A percentile compares a stretch with the other conserved stretches of the same genome.
Conservation (phyloP, 1,140 invertebrate genomes). For the Ceratina australensis region DNA sequence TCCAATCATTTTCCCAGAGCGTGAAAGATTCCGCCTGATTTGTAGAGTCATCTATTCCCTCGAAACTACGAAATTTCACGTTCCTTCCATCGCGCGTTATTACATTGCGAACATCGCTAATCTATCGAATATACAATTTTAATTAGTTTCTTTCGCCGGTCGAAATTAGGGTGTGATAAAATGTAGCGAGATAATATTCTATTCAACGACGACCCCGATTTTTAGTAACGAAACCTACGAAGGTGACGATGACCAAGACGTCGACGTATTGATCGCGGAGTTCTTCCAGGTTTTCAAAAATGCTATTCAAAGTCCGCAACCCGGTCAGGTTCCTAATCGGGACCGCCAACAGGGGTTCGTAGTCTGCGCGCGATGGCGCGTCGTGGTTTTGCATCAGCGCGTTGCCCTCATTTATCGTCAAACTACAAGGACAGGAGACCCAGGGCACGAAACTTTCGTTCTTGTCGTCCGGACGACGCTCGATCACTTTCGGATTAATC, state of each 20-base stretch:
- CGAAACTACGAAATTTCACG: slow-evolving; percentile 72
- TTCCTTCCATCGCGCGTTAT: slow-evolving; percentile 71
- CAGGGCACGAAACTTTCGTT: slow-evolving; percentile 82
- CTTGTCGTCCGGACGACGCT: slow-evolving; percentile 78
- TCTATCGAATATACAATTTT: slow-evolving; percentile 45
- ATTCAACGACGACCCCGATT: not conserved
- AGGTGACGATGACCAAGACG: slow-evolving; percentile 76
- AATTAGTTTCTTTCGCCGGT: too few species aligned
- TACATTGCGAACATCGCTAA: slow-evolving; percentile 70
- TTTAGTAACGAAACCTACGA: slow-evolving; percentile 68
- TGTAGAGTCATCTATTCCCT: slow-evolving; percentile 66
- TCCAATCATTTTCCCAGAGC: slow-evolving; percentile 75
- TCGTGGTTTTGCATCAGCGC: slow-evolving; percentile 81
- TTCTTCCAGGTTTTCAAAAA: slow-evolving; percentile 72
- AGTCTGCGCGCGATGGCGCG: slow-evolving; percentile 77
- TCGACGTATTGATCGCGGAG: slow-evolving; percentile 74
- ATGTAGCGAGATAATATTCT: too few species aligned
- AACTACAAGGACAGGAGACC: slow-evolving; percentile 82
- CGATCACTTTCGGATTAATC: slow-evolving; percentile 80
- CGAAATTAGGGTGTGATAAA: too few species aligned
- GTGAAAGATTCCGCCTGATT: slow-evolving; percentile 62
- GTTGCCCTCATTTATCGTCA: slow-evolving; percentile 82
- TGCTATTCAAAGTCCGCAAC: slow-evolving; percentile 63
- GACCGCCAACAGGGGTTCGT: slow-evolving; percentile 79
- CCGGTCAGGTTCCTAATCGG: slow-evolving; percentile 80